Evolutionary conservation across 2,888 invertebrate genomes (phyloP).

Genomic region (Amaurobius ferox): DNA sequence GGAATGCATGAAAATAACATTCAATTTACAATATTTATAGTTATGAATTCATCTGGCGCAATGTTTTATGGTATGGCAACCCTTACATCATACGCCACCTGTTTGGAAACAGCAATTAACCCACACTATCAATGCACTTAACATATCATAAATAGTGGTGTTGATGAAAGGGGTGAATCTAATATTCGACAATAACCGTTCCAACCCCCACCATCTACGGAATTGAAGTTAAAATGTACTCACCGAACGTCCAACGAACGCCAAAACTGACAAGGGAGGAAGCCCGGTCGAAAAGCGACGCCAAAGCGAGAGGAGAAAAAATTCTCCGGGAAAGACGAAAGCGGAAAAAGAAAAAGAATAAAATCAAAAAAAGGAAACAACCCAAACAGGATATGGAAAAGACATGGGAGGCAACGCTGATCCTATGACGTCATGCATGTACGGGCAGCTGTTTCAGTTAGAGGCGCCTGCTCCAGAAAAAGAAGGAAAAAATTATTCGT

Average conservation of each 20-base stretch:
- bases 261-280: slow-evolving; percentile 46
- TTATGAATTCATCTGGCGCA: neutral
- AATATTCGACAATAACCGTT: neutral
- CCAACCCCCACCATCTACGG: neutral
- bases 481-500: slow-evolving; percentile 63
- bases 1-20: too few species aligned
- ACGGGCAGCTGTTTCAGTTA: slow-evolving; percentile 36
- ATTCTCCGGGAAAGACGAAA: slow-evolving; percentile 66
- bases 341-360: slow-evolving; percentile 64
- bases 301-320: slow-evolving; percentile 43
- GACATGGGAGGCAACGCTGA: slow-evolving; percentile 68
- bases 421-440: slow-evolving; percentile 69
- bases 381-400: slow-evolving; percentile 72
- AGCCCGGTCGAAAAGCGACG: slow-evolving; percentile 38
- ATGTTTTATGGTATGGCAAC: neutral
- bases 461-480: slow-evolving; percentile 69
- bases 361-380: slow-evolving; percentile 67
- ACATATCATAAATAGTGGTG: too few species aligned
- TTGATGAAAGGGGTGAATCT: too few species aligned
- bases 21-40: too few species aligned
- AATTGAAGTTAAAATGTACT: slow-evolving; percentile 18
- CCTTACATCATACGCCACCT: slow-evolving; percentile 15
- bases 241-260: slow-evolving; percentile 48
- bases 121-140: too few species aligned
- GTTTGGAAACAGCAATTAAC: neutral